Percentiles rank a stretch among this genome's conserved stretches.
Evolutionary conservation across 2,797 vertebrate genomes (phyloP).

Genomic region (Pangasius sanitwongsei): DNA sequence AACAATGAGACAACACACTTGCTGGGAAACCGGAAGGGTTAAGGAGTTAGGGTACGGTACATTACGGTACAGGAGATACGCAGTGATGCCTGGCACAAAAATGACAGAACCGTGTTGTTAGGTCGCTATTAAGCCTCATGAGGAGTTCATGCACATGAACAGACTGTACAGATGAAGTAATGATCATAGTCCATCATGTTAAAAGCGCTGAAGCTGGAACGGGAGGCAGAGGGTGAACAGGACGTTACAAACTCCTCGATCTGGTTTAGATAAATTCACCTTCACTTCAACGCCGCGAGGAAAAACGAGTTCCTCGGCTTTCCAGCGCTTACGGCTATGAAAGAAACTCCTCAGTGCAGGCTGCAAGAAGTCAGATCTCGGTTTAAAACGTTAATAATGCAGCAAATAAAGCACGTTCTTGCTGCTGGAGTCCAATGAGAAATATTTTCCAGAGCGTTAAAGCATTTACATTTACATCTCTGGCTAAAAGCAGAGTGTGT

Average conservation of each 20-base stretch:
- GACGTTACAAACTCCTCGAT: neutral
- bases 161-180: slow-evolving; percentile 21
- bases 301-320: neutral
- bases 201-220: slow-evolving; percentile 38
- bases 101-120: slow-evolving; percentile 66
- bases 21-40: neutral
- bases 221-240: neutral
- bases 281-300: neutral
- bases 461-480: slow-evolving; percentile 8
- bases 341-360: neutral
- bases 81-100: slow-evolving; percentile 74
- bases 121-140: slow-evolving; percentile 27
- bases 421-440: neutral
- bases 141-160: slow-evolving; percentile 44
- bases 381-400: neutral
- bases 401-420: neutral
- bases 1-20: slow-evolving; percentile 38
- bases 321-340: neutral
- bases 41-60: neutral
- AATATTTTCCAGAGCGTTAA: neutral
- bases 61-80: neutral
- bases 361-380: neutral
- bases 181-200: slow-evolving; percentile 11
- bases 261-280: neutral
- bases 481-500: neutral